Evolutionary conservation across 2,113 vertebrate species (phyloP).

Genomic region (Chelonoidis abingdonii): DNA sequence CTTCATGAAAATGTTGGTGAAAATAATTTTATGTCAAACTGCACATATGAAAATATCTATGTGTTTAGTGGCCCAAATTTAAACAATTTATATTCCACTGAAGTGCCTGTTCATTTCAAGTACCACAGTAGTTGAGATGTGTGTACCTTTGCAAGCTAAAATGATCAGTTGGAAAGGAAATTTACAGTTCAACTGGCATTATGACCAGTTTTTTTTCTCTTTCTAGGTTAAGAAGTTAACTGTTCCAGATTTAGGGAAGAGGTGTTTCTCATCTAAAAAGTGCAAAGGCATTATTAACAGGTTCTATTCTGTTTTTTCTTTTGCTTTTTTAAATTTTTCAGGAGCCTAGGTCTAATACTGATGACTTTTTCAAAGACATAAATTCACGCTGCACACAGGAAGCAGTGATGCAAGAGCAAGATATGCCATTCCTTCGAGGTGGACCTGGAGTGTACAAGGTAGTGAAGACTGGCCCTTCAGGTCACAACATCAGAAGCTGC

Average conservation of each 20-base stretch:
- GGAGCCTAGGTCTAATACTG: conserved; percentile 93
- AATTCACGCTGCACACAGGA: conserved; percentile 93
- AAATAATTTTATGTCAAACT: not conserved
- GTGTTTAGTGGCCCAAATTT: not conserved
- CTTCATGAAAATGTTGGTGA: not conserved
- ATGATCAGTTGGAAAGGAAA: not conserved
- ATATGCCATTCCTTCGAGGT: conserved; percentile 90
- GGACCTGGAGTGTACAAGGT: conserved; percentile 99
- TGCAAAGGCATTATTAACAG: conserved; percentile 57
- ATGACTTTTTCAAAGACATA: conserved; percentile 95
- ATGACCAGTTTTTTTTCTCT: not conserved
- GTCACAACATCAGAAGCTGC: conserved; percentile 99
- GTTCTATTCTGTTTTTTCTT: conserved; percentile 42
- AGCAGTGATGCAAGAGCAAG: conserved; percentile 91
- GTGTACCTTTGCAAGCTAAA: not conserved
- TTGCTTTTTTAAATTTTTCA: conserved; percentile 85
- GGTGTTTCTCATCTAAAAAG: not conserved
- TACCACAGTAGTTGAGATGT: not conserved
- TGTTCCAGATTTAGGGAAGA: not conserved
- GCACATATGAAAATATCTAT: not conserved
- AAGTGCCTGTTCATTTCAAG: not conserved
- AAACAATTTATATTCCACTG: not conserved
- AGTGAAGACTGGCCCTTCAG: conserved; percentile 99
- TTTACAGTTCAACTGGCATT: not conserved
- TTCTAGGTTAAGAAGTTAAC: conserved; percentile 8